phyloP scores from a whole-genome alignment of 1,140 invertebrate genomes.

The Drosophila ananassae region DNA sequence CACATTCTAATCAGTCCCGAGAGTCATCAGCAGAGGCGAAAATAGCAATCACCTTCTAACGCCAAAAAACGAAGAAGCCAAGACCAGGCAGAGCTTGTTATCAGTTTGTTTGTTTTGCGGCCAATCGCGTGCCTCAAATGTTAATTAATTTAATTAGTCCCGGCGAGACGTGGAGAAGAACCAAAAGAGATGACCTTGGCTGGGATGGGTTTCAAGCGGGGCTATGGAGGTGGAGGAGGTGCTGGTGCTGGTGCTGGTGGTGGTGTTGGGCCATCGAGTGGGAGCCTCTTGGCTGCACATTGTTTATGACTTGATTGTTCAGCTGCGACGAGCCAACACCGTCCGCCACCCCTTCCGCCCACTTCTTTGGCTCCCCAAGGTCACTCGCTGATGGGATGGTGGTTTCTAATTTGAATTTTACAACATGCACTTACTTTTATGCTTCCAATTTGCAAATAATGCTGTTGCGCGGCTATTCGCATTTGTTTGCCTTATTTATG shows the following conservation, averaged over 20 bases:
- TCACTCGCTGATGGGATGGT: conserved; percentile 47
- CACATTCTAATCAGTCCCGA: conserved; percentile 68
- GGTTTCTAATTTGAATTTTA: conserved; percentile 80
- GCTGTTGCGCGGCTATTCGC: conserved; percentile 25
- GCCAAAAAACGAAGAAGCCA: conserved; percentile 26
- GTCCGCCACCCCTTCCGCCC: conserved; percentile 18
- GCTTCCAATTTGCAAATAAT: conserved; percentile 68
- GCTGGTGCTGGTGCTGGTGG: conserved; percentile 4
- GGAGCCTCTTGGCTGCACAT: conserved; percentile 73
- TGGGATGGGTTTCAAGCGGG: conserved; percentile 10
- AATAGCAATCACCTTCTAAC: conserved; percentile 55
- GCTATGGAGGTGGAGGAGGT: conserved; percentile 12
- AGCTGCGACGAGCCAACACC: conserved; percentile 31
- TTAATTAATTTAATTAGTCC: conserved; percentile 76
- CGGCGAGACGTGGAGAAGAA: conserved; percentile 40
- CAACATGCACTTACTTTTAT: conserved; percentile 61
- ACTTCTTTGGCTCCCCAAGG: conserved; percentile 67
- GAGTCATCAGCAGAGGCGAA: conserved; percentile 47
- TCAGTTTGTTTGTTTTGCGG: conserved; percentile 62
- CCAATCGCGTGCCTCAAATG: conserved; percentile 74
- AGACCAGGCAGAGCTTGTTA: conserved; percentile 55
- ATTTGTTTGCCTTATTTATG: conserved; percentile 70
- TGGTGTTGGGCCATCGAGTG: conserved; percentile 23
- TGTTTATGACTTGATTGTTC: conserved; percentile 79
- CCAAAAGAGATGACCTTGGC: conserved; percentile 44